phyloP scores from a whole-genome alignment of 2,888 invertebrate species.

The Metallyticus violacea region DNA sequence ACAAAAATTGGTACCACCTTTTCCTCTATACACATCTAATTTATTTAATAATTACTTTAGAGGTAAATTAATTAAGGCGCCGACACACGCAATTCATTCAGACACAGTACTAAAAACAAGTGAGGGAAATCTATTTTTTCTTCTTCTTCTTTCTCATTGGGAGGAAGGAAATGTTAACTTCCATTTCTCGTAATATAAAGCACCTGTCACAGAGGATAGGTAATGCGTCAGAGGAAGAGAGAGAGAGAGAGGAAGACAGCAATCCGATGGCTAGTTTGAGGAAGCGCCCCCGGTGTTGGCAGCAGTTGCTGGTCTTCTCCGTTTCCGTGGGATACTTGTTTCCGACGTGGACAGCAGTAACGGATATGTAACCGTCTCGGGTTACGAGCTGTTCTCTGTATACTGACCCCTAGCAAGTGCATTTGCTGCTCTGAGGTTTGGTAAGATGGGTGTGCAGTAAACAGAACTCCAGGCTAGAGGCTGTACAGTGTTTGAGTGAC shows the following conservation, averaged over 20 bases:
- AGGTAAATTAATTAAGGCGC: too few relatives aligned
- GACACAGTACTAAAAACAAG: too few relatives aligned
- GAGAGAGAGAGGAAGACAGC: too few relatives aligned
- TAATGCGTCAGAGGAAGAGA: background rate
- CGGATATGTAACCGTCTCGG: background rate
- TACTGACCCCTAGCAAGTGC: background rate
- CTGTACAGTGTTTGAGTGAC: too few relatives aligned
- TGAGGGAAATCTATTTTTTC: too few relatives aligned
- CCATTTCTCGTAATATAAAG: background rate
- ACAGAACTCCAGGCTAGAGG: too few relatives aligned
- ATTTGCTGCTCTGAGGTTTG: background rate
- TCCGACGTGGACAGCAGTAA: background rate
- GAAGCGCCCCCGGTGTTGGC: background rate
- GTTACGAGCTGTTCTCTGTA: background rate
- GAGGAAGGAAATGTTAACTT: background rate
- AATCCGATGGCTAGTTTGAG: background rate
- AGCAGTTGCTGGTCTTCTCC: background rate
- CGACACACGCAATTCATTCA: too few relatives aligned
- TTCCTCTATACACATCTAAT: too few relatives aligned
- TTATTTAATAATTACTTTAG: too few relatives aligned
- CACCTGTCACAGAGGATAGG: background rate
- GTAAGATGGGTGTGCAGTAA: too few relatives aligned
- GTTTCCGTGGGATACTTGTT: background rate
- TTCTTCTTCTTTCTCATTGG: too few relatives aligned
- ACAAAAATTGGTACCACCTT: too few relatives aligned